Percentiles rank a stretch among this genome's conserved stretches.
phyloP scores from a whole-genome alignment of 2,113 vertebrate genomes.

The Nothocercus julius region DNA sequence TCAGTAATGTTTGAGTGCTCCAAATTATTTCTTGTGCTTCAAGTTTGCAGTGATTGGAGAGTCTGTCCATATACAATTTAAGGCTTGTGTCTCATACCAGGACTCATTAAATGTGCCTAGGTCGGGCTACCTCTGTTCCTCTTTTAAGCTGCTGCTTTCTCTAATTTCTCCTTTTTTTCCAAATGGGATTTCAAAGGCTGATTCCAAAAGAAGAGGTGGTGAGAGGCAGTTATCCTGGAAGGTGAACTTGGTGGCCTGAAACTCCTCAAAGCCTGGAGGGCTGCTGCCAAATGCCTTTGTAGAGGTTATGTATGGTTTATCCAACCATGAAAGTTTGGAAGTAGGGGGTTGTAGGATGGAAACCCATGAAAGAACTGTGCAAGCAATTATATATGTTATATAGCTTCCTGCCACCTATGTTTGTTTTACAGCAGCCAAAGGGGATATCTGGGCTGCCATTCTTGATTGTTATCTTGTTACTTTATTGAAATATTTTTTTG shows the following conservation, averaged over 20 bases:
- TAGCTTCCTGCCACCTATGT: neutral
- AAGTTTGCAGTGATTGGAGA: neutral
- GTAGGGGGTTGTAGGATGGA: neutral
- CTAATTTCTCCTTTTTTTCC: neutral
- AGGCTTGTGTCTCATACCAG: neutral
- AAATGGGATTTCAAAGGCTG: neutral
- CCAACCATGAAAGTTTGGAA: no score
- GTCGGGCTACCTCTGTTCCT: neutral
- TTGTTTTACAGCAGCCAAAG: neutral
- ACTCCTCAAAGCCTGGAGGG: neutral
- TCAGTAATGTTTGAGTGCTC: neutral
- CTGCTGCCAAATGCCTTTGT: neutral
- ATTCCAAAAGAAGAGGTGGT: neutral
- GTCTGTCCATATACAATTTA: neutral
- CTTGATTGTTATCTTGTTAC: neutral
- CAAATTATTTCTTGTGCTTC: neutral
- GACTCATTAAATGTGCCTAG: neutral
- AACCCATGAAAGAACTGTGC: neutral
- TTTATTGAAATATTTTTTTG: neutral
- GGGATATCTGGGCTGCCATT: neutral
- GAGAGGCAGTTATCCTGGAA: neutral
- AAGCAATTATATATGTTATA: neutral
- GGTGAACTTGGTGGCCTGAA: neutral
- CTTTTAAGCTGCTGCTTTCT: neutral
- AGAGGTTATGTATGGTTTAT: no score